Conservation (phyloP, 1,140 invertebrate species). For the Megalonaias nervosa region DNA sequence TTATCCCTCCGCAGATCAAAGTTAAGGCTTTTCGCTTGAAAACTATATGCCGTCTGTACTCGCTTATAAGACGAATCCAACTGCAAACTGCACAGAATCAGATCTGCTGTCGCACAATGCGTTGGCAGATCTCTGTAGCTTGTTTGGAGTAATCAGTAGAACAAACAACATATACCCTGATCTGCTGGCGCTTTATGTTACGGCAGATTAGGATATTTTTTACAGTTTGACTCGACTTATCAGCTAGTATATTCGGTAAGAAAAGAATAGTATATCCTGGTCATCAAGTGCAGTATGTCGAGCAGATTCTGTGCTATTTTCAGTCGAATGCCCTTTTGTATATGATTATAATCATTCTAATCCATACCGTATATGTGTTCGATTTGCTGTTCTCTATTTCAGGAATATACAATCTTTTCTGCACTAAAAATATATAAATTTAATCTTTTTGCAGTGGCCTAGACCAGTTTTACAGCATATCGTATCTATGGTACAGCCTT, state of each 20-base stretch:
- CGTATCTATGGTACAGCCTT: conserved; percentile 87
- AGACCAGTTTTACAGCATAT: conserved; percentile 79
- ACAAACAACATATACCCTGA: no score
- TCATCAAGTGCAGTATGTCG: not conserved
- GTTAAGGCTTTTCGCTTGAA: no score
- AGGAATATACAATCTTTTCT: not conserved
- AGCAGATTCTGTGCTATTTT: not conserved
- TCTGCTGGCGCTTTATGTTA: not conserved
- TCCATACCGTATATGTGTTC: not conserved
- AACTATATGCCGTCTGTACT: no score
- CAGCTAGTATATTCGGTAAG: no score
- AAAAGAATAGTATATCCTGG: not conserved
- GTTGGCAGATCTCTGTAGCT: no score
- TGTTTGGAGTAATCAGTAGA: no score
- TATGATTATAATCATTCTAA: not conserved
- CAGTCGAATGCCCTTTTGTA: not conserved
- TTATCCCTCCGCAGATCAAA: no score
- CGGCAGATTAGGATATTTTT: not conserved
- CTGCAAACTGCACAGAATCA: no score
- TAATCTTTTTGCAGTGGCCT: conserved; percentile 14
- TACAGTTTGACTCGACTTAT: not conserved
- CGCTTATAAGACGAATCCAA: no score
- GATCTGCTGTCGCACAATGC: no score
- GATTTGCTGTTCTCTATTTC: not conserved
- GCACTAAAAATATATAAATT: conserved; percentile 1